Conservation (phyloP, 2,888 invertebrate species). For the Emesis furor region DNA sequence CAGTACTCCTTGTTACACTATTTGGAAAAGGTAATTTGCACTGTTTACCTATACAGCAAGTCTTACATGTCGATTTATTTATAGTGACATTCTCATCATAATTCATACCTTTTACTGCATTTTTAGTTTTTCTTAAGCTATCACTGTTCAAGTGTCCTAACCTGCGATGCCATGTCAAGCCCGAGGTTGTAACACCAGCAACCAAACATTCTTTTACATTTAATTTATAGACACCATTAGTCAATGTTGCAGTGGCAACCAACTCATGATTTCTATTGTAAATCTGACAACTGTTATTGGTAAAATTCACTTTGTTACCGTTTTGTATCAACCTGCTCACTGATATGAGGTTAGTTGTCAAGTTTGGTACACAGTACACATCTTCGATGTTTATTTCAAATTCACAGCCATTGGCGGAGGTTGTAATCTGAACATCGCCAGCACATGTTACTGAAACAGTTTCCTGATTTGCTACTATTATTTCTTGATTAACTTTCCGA, state of each 20-base stretch:
- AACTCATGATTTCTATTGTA: conserved; percentile 20
- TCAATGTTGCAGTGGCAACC: neutral
- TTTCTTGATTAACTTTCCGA: no score
- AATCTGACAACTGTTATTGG: conserved; percentile 38
- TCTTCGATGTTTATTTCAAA: conserved; percentile 14
- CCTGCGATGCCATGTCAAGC: neutral
- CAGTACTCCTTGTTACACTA: conserved; percentile 62
- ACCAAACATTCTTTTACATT: neutral
- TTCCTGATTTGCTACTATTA: no score
- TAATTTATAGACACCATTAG: neutral
- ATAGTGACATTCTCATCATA: conserved; percentile 50
- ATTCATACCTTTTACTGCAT: conserved; percentile 53
- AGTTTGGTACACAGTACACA: conserved; percentile 44
- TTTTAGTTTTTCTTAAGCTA: conserved; percentile 58
- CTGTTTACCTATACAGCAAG: conserved; percentile 76
- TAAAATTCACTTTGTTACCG: conserved; percentile 44
- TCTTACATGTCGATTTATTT: conserved; percentile 55
- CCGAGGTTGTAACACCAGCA: neutral
- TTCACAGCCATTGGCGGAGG: no score
- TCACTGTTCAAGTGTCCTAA: neutral
- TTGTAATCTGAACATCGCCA: no score
- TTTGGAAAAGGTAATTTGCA: conserved; percentile 71
- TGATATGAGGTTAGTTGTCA: conserved; percentile 48
- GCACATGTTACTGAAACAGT: no score
- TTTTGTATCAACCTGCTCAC: conserved; percentile 45